Evolutionary conservation across 2,113 vertebrate species (phyloP).

Genomic region (Centropus bengalensis): DNA sequence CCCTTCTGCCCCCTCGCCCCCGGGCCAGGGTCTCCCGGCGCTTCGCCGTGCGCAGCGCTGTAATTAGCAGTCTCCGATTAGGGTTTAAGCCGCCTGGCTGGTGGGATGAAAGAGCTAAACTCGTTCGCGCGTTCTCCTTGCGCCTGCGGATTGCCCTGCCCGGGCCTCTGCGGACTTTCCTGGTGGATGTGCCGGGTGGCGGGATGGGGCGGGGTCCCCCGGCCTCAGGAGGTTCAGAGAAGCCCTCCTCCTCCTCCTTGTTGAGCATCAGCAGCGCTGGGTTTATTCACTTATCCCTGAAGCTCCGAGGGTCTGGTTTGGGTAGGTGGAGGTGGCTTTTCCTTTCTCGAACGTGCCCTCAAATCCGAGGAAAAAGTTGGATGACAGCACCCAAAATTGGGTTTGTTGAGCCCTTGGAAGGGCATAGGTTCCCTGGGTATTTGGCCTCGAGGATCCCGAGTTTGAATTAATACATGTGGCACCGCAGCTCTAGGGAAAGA

Average conservation of each 20-base stretch:
- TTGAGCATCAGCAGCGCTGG: rapidly evolving
- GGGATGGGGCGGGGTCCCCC: rapidly evolving
- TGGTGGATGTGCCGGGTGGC: background rate
- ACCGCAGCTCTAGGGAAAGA: too few relatives aligned
- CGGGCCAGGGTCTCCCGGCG: background rate
- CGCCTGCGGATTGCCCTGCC: background rate
- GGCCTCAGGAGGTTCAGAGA: too few relatives aligned
- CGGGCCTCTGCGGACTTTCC: rapidly evolving
- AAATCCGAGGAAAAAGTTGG: background rate
- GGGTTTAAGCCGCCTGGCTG: background rate
- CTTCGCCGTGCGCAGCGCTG: too few relatives aligned
- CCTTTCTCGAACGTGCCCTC: rapidly evolving
- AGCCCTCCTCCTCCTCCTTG: background rate
- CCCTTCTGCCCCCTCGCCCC: rapidly evolving
- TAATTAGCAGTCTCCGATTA: background rate
- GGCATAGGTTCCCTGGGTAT: rapidly evolving
- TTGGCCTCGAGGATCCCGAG: rapidly evolving
- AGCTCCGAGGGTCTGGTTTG: rapidly evolving
- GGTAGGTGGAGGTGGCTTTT: rapidly evolving
- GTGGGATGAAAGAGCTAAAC: background rate
- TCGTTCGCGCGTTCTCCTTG: background rate
- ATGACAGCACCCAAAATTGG: background rate
- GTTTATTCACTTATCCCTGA: background rate
- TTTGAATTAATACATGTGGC: background rate
- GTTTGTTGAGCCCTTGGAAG: background rate